Conservation (phyloP, 2,888 invertebrate species). For the Hirtodrosophila histrioides region DNA sequence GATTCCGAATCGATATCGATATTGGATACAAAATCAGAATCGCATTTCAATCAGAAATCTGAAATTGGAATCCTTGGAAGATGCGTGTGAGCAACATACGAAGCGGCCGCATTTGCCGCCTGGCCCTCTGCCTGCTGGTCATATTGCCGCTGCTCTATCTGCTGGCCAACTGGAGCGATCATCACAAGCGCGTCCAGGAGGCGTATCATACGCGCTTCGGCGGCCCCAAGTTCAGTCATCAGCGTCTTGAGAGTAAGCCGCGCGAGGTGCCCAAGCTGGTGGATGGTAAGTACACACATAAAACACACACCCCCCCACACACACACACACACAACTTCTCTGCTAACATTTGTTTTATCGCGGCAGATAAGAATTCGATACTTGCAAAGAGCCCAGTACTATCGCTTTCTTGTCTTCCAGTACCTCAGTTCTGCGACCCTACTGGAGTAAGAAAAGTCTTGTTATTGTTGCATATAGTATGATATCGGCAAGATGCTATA, state of each 20-base stretch:
- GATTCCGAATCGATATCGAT: conserved; percentile 4
- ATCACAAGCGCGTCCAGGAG: conserved; percentile 83
- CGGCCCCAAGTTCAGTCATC: conserved; percentile 62
- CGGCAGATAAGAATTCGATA: no score
- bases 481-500: no score
- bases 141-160: conserved; percentile 87
- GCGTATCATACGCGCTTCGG: conserved; percentile 79
- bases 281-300: conserved; percentile 75
- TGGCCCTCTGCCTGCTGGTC: conserved; percentile 85
- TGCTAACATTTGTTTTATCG: no score
- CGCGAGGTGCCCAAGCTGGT: conserved; percentile 82
- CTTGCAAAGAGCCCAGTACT: no score
- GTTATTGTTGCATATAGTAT: no score
- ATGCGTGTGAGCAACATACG: conserved; percentile 88
- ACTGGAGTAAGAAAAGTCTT: no score
- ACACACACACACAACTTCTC: not conserved
- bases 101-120: conserved; percentile 86
- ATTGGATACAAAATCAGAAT: not conserved
- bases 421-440: no score
- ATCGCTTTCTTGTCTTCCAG: no score
- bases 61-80: not conserved
- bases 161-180: conserved; percentile 87
- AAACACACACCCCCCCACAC: conserved; percentile 1
- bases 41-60: not conserved
- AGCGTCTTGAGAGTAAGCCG: conserved; percentile 76